Conservation (phyloP, 2,113 vertebrate genomes). For the Syngnathus scovelli region DNA sequence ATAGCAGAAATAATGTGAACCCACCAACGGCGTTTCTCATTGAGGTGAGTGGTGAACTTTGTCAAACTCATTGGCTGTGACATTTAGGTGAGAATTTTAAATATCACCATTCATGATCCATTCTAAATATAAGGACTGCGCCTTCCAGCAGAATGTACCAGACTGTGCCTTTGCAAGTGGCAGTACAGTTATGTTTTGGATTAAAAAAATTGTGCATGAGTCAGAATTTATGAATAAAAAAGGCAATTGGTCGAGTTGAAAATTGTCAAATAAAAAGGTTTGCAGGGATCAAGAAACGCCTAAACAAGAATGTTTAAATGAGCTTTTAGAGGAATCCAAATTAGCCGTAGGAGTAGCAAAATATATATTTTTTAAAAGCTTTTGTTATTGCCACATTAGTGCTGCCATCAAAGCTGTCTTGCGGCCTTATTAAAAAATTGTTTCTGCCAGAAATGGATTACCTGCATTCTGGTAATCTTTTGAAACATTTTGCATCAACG, state of each 20-base stretch:
- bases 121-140: constrained; percentile 18
- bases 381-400: neutral
- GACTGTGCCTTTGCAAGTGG: neutral
- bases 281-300: neutral
- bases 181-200: neutral
- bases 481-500: neutral
- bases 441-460: neutral
- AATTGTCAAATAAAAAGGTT: neutral
- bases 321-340: neutral
- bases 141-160: neutral
- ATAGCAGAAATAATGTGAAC: constrained; percentile 53
- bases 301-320: neutral
- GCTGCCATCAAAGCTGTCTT: neutral
- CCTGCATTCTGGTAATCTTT: neutral
- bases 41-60: constrained; percentile 59
- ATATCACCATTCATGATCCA: constrained; percentile 45
- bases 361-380: neutral
- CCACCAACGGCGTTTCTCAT: constrained; percentile 39
- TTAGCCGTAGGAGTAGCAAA: neutral
- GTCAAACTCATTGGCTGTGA: constrained; percentile 62
- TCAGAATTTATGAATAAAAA: neutral
- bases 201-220: neutral
- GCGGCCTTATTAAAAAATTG: neutral
- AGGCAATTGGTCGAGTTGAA: neutral
- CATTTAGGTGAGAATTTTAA: constrained; percentile 61